Conservation (phyloP, 2,888 invertebrate genomes). For the Tiliacea citrago region DNA sequence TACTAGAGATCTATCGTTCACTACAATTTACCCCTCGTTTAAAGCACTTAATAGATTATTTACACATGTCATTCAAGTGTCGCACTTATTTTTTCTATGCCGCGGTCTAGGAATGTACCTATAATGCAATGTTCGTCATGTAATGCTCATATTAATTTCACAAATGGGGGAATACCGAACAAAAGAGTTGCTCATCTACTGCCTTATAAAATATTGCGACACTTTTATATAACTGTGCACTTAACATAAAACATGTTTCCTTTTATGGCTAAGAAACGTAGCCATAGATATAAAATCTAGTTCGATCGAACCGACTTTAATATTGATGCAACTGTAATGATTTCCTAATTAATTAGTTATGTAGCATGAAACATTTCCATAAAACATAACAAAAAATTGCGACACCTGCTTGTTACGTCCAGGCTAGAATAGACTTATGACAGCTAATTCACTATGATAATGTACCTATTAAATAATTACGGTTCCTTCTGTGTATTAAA, state of each 20-base stretch:
- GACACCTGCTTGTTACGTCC: conserved; percentile 16
- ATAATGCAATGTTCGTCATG: background rate
- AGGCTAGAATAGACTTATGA: background rate
- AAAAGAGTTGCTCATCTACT: conserved; percentile 18
- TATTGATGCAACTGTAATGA: conserved; percentile 48
- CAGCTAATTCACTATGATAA: conserved; percentile 3
- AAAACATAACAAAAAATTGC: conserved; percentile 23
- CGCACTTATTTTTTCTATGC: conserved; percentile 21
- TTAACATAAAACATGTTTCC: conserved; percentile 34
- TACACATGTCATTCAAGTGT: conserved; percentile 12
- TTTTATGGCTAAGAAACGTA: conserved; percentile 32
- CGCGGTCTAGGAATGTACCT: background rate
- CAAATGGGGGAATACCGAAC: conserved; percentile 33
- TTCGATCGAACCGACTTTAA: conserved; percentile 19
- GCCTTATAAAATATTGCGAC: conserved; percentile 19
- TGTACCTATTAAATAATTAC: background rate
- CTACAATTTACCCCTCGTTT: background rate
- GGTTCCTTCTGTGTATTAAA: background rate
- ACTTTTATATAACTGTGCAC: conserved; percentile 34
- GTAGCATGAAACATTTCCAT: conserved; percentile 44
- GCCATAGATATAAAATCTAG: conserved; percentile 20
- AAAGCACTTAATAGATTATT: background rate
- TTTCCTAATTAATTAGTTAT: conserved; percentile 52
- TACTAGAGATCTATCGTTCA: background rate
- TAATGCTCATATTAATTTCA: conserved; percentile 16